phyloP scores from a whole-genome alignment of 2,797 vertebrate species.

The Aselliscus stoliczkanus region DNA sequence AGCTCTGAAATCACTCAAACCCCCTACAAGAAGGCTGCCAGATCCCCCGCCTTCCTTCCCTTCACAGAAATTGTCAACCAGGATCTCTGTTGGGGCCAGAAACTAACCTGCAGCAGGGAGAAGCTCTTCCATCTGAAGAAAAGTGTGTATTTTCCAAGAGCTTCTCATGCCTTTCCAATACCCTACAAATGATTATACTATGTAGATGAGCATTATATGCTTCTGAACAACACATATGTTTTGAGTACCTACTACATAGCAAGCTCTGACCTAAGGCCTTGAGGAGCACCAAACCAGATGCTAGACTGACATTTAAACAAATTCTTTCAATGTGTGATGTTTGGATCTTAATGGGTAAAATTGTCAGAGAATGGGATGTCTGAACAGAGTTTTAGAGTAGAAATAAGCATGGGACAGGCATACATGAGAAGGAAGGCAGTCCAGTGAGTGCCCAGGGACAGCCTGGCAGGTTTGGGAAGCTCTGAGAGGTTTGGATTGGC shows the following conservation, averaged over 20 bases:
- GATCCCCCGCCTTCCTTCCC: rapidly evolving
- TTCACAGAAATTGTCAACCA: not conserved
- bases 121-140: not conserved
- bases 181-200: not conserved
- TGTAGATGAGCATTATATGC: rapidly evolving
- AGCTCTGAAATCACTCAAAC: not conserved
- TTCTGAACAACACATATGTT: not conserved
- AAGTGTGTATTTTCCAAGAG: not conserved
- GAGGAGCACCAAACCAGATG: not conserved
- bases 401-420: not conserved
- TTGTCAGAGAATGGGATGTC: not conserved
- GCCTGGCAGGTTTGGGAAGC: not conserved
- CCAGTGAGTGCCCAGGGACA: rapidly evolving
- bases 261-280: not conserved
- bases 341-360: not conserved
- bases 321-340: not conserved
- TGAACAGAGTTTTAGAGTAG: not conserved
- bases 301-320: not conserved
- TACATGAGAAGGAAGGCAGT: not conserved
- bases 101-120: not conserved
- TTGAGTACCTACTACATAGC: not conserved
- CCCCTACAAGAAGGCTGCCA: not conserved
- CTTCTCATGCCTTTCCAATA: not conserved
- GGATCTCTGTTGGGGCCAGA: not conserved
- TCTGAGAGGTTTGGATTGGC: not conserved